phyloP scores from a whole-genome alignment of 2,888 invertebrate species.

The Augiades crinisus region DNA sequence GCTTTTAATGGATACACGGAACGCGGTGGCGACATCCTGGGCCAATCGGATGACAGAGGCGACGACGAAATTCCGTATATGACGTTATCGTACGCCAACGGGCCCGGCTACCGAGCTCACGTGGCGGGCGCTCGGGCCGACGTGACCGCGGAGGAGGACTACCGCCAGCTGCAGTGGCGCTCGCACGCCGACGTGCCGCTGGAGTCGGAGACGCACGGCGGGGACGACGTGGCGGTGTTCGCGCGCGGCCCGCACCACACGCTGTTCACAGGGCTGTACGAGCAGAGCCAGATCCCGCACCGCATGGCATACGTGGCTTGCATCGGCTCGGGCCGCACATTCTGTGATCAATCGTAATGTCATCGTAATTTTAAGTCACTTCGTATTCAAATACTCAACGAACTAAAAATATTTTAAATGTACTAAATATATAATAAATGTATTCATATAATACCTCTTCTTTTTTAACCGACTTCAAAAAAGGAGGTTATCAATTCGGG shows the following conservation, averaged over 20 bases:
- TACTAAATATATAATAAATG: too few relatives aligned
- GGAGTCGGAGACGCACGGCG: conserved; percentile 85
- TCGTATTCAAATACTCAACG: too few relatives aligned
- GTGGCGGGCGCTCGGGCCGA: conserved; percentile 57
- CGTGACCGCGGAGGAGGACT: conserved; percentile 42
- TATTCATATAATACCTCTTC: too few relatives aligned
- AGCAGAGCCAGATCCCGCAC: conserved; percentile 90
- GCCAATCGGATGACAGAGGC: conserved; percentile 49
- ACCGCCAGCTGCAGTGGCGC: conserved; percentile 39
- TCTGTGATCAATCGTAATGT: conserved; percentile 42
- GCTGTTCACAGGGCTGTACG: conserved; percentile 87
- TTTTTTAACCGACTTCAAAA: too few relatives aligned
- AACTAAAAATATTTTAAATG: too few relatives aligned
- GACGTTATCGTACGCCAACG: conserved; percentile 82
- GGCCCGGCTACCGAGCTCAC: conserved; percentile 69
- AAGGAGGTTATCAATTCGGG: too few relatives aligned
- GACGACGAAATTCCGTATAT: conserved; percentile 69
- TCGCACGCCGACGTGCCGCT: conserved; percentile 78
- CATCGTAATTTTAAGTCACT: too few relatives aligned
- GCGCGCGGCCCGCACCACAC: conserved; percentile 87
- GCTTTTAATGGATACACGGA: conserved; percentile 83
- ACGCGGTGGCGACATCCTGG: conserved; percentile 53
- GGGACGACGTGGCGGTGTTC: conserved; percentile 90
- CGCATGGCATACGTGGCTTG: conserved; percentile 87
- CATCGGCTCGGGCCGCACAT: conserved; percentile 79